Evolutionary conservation across 2,113 vertebrate genomes (phyloP).

Genomic region (Lonchura striata): DNA sequence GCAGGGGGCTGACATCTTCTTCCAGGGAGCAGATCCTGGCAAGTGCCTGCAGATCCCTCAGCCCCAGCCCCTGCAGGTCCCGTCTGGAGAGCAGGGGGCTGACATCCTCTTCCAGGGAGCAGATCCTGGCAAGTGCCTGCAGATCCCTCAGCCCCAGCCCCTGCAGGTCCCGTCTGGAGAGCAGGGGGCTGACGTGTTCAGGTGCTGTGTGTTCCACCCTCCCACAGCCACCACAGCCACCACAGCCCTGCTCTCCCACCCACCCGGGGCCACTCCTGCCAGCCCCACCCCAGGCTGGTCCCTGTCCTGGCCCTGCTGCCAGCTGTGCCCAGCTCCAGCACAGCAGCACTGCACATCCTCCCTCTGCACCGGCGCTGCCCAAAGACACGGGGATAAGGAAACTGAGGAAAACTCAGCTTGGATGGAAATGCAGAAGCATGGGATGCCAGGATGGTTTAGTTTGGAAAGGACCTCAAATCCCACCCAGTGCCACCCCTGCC

Average conservation of each 20-base stretch:
- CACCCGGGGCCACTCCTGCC: rapidly evolving
- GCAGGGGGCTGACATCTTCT: not conserved
- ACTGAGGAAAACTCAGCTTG: not conserved
- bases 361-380: too few relatives aligned
- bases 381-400: rapidly evolving
- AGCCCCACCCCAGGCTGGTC: not conserved
- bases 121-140: not conserved
- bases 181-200: not conserved
- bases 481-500: not conserved
- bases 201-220: not conserved
- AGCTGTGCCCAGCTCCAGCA: rapidly evolving
- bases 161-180: rapidly evolving
- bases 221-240: too few relatives aligned
- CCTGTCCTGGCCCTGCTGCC: rapidly evolving
- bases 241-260: not conserved
- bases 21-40: not conserved
- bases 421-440: rapidly evolving
- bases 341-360: not conserved
- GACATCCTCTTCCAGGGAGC: conserved; percentile 16
- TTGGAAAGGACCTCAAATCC: rapidly evolving
- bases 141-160: rapidly evolving
- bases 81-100: rapidly evolving
- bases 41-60: rapidly evolving
- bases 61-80: rapidly evolving
- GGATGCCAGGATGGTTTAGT: rapidly evolving